phyloP scores from a whole-genome alignment of 2,888 invertebrate species.

The Laothoe populi region DNA sequence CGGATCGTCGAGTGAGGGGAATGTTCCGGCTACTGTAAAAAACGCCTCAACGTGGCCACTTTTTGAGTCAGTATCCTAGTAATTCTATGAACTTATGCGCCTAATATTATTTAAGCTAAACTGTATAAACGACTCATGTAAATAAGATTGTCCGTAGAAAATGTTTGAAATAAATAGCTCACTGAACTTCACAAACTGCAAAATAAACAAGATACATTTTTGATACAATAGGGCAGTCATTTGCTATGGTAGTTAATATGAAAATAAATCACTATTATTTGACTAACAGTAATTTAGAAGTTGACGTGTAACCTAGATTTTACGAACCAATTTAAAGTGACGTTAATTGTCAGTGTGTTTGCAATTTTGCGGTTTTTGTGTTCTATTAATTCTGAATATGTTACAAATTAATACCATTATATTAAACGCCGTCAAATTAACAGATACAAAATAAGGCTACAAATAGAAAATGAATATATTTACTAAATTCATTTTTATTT shows the following conservation, averaged over 20 bases:
- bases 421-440: not conserved
- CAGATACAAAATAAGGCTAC: not conserved
- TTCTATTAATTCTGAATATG: not conserved
- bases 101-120: no score
- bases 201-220: not conserved
- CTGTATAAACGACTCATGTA: not conserved
- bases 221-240: not conserved
- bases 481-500: no score
- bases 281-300: constrained; percentile 16
- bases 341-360: constrained; percentile 12
- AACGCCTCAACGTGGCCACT: no score
- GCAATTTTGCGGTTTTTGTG: constrained; percentile 18
- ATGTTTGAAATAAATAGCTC: not conserved
- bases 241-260: not conserved
- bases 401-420: constrained; percentile 10
- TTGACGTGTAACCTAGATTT: constrained; percentile 20
- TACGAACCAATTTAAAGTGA: constrained; percentile 13
- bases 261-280: constrained; percentile 13
- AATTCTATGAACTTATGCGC: no score
- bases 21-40: no score
- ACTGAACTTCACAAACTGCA: not conserved
- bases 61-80: no score
- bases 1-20: no score
- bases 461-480: not conserved
- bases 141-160: not conserved